Conservation (phyloP, 1,140 invertebrate genomes). For the Drosophila neocordata region DNA sequence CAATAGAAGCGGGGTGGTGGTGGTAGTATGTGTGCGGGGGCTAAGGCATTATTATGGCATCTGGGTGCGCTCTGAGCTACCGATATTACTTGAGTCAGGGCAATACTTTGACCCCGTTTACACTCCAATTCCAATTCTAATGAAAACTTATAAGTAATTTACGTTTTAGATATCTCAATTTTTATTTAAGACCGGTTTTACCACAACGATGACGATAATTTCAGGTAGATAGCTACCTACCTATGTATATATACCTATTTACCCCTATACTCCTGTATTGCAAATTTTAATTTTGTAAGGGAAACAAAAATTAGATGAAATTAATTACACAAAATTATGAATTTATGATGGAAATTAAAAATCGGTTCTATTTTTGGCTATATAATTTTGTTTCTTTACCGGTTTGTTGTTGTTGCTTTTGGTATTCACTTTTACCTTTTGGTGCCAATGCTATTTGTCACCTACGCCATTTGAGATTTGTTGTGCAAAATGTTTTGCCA, state of each 20-base stretch:
- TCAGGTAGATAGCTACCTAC: background rate
- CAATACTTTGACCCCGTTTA: constrained; percentile 75
- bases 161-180: constrained; percentile 61
- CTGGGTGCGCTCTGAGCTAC: constrained; percentile 43
- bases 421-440: constrained; percentile 22
- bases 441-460: constrained; percentile 58
- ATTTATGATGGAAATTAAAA: constrained; percentile 44
- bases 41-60: constrained; percentile 42
- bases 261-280: background rate
- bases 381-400: constrained; percentile 28
- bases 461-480: constrained; percentile 54
- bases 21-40: background rate
- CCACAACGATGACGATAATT: background rate
- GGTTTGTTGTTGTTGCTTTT: constrained; percentile 18
- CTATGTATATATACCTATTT: background rate
- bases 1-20: constrained; percentile 6
- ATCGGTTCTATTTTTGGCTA: constrained; percentile 44
- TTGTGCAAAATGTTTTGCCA: constrained; percentile 68
- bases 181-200: constrained; percentile 70
- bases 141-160: constrained; percentile 15
- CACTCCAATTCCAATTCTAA: constrained; percentile 8
- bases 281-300: constrained; percentile 18
- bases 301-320: constrained; percentile 28
- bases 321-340: constrained; percentile 15
- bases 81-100: constrained; percentile 35